These are phyloP conservation scores for Bombus vancouverensis DNA, from an alignment of 1,140 invertebrate species.

Conservation along the genomic window DNA sequence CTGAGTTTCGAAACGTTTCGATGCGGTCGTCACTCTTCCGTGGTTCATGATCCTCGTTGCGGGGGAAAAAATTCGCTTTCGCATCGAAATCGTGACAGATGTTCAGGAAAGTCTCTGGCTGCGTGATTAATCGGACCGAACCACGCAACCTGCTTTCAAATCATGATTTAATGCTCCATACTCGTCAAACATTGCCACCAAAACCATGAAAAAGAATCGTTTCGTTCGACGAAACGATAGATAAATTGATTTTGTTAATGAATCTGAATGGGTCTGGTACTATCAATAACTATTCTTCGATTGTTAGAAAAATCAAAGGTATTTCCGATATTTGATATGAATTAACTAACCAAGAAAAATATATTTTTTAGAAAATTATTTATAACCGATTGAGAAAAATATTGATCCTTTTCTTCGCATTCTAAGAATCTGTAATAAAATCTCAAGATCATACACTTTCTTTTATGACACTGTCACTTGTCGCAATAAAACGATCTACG, in stretches of 20 bases:
- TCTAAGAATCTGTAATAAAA: background rate
- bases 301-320: no score
- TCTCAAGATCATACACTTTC: background rate
- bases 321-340: no score
- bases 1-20: conserved; percentile 71
- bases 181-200: background rate
- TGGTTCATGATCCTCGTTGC: conserved; percentile 49
- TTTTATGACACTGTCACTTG: background rate
- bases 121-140: conserved; percentile 55
- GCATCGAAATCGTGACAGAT: conserved; percentile 42
- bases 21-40: conserved; percentile 57
- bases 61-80: conserved; percentile 51
- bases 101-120: conserved; percentile 2
- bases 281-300: background rate
- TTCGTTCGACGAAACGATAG: background rate
- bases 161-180: background rate
- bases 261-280: background rate
- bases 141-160: conserved; percentile 24
- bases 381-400: no score
- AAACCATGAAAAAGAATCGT: background rate
- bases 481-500: conserved; percentile 64
- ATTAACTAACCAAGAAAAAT: no score
- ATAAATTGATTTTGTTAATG: background rate
- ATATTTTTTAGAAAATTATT: no score
- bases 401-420: no score